Evolutionary conservation across 2,888 invertebrate species (phyloP).

Genomic region (Gasteruption jaculator): DNA sequence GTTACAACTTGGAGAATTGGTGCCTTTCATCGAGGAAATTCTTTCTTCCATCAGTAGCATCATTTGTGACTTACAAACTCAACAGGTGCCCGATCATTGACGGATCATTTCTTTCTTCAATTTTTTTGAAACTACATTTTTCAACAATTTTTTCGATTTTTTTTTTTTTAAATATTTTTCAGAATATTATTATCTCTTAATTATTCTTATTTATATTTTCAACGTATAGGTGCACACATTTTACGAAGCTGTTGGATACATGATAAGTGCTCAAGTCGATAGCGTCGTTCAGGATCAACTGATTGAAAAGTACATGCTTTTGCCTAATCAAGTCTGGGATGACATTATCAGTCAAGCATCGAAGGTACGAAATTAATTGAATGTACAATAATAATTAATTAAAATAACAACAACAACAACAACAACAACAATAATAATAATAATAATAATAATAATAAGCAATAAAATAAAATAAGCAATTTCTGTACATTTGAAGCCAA

Average conservation of each 20-base stretch:
- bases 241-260: conserved; percentile 98
- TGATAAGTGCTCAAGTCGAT: conserved; percentile 96
- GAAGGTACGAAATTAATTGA: conserved; percentile 56
- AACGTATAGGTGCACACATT: conserved; percentile 77
- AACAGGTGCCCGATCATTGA: conserved; percentile 72
- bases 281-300: conserved; percentile 86
- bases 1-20: conserved; percentile 90
- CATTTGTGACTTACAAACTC: conserved; percentile 97
- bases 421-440: too few relatives aligned
- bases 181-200: too few relatives aligned
- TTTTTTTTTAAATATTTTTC: too few relatives aligned
- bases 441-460: too few relatives aligned
- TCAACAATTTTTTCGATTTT: too few relatives aligned
- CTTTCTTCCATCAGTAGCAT: conserved; percentile 92
- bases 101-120: too few relatives aligned
- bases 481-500: too few relatives aligned
- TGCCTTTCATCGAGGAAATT: conserved; percentile 99
- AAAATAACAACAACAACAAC: too few relatives aligned
- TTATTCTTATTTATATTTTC: conserved; percentile 13
- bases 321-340: conserved; percentile 99
- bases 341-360: conserved; percentile 96
- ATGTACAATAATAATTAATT: too few relatives aligned
- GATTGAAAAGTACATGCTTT: conserved; percentile 95
- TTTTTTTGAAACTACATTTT: too few relatives aligned
- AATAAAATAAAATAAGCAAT: not conserved